Percentiles rank a stretch among this genome's conserved stretches.
These are phyloP conservation scores for Drosophila mimica DNA, from an alignment of 2,888 invertebrate genomes.

Conservation along the genomic window DNA sequence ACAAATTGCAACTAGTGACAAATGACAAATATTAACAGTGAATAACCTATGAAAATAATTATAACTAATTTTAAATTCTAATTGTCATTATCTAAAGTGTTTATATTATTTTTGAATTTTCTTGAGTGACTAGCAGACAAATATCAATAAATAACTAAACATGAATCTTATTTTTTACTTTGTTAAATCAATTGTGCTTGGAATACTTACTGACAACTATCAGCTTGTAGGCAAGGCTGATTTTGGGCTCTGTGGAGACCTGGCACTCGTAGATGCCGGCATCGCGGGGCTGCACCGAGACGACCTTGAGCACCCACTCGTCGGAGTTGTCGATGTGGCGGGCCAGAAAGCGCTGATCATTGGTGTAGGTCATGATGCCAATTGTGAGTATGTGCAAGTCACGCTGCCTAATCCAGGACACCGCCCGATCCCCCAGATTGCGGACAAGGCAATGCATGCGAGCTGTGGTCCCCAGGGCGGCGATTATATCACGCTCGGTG, in stretches of 20 bases:
- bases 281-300: slow-evolving; percentile 89
- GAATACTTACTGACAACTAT: slow-evolving; percentile 89
- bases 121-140: not conserved
- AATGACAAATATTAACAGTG: not conserved
- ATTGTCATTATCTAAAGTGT: not conserved
- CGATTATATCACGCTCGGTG: slow-evolving; percentile 92
- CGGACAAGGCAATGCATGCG: slow-evolving; percentile 93
- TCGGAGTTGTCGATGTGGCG: slow-evolving; percentile 90
- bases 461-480: slow-evolving; percentile 93
- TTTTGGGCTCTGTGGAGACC: slow-evolving; percentile 92
- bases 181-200: not conserved
- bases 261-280: slow-evolving; percentile 91
- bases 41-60: not conserved
- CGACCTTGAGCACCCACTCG: slow-evolving; percentile 90
- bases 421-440: slow-evolving; percentile 92
- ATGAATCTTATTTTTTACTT: not conserved
- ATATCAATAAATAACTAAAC: not conserved
- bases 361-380: slow-evolving; percentile 90
- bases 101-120: not conserved
- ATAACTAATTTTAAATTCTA: not conserved
- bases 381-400: slow-evolving; percentile 92
- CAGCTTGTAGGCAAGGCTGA: slow-evolving; percentile 90
- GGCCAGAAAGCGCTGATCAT: slow-evolving; percentile 90
- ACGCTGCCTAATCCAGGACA: slow-evolving; percentile 94
- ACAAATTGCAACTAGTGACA: not conserved